Conservation (phyloP, 2,113 vertebrate genomes). For the Calyptommatus sinebrachiatus region DNA sequence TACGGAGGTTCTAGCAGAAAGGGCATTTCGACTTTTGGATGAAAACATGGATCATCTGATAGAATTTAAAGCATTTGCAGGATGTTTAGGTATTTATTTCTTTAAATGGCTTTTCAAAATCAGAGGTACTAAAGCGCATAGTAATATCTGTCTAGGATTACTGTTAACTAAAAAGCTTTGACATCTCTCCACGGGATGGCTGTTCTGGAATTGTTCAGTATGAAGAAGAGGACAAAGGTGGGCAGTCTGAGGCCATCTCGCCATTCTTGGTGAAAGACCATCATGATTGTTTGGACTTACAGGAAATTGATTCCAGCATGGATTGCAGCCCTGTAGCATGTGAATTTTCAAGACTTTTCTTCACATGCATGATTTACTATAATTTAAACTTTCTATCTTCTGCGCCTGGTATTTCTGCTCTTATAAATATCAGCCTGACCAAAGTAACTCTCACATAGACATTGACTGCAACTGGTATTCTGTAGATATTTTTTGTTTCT, state of each 20-base stretch:
- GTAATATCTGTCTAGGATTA: background rate
- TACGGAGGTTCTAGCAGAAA: constrained; percentile 77
- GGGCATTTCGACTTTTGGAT: constrained; percentile 88
- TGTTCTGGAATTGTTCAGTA: background rate
- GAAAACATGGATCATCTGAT: constrained; percentile 79
- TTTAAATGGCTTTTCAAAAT: background rate
- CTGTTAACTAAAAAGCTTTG: background rate
- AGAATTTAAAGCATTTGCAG: constrained; percentile 82
- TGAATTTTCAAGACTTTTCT: background rate
- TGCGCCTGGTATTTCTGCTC: background rate
- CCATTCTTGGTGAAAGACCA: too few species aligned
- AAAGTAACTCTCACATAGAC: background rate
- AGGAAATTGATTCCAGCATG: too few species aligned
- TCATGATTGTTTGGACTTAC: too few species aligned
- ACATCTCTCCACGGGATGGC: background rate
- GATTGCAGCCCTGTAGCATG: too few species aligned
- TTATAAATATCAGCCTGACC: background rate
- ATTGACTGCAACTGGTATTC: background rate
- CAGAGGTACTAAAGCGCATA: background rate
- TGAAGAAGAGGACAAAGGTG: background rate
- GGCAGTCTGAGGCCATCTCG: too few species aligned
- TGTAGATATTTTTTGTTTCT: background rate
- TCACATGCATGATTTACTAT: background rate
- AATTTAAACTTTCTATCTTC: background rate
- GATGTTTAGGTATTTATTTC: constrained; percentile 78